Evolutionary conservation across 2,888 invertebrate genomes (phyloP).

Genomic region (Clistopyga incitator): DNA sequence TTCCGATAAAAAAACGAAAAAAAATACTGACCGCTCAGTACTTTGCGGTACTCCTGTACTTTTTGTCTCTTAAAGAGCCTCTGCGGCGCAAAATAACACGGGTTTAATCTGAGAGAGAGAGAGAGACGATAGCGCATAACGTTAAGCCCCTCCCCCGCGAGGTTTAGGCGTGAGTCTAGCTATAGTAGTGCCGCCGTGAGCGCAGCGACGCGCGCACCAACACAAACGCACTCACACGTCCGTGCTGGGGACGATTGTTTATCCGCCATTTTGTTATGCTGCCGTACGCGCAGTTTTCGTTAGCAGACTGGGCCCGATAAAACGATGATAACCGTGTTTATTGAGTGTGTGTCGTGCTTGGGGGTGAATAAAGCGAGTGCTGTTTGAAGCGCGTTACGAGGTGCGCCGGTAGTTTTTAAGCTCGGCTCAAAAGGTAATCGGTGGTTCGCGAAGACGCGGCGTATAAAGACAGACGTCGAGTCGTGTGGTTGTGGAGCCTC

Average conservation of each 20-base stretch:
- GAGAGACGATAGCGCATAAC: no score
- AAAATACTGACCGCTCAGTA: no score
- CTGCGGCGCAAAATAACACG: no score
- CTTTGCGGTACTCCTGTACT: no score
- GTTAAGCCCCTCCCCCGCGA: neutral
- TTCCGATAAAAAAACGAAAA: no score
- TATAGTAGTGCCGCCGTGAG: neutral
- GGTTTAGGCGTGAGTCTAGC: slow-evolving; percentile 1
- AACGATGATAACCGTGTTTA: slow-evolving; percentile 57
- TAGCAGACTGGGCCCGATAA: slow-evolving; percentile 68
- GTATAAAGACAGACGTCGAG: slow-evolving; percentile 11
- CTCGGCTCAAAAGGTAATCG: neutral
- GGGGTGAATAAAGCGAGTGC: slow-evolving; percentile 5
- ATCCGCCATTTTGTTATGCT: slow-evolving; percentile 80
- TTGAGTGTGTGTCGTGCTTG: slow-evolving; percentile 50
- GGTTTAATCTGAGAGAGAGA: no score
- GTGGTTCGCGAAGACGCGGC: slow-evolving; percentile 38
- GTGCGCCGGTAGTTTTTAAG: neutral
- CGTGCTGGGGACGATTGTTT: slow-evolving; percentile 73
- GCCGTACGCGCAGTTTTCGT: slow-evolving; percentile 76
- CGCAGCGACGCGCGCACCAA: slow-evolving; percentile 14
- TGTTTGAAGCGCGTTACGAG: neutral
- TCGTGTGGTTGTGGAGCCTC: slow-evolving; percentile 42
- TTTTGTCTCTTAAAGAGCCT: no score
- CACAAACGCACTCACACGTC: neutral